Base-by-base conservation (phyloP, 2,888 invertebrate genomes). In the Ichneumon xanthorius region DNA sequence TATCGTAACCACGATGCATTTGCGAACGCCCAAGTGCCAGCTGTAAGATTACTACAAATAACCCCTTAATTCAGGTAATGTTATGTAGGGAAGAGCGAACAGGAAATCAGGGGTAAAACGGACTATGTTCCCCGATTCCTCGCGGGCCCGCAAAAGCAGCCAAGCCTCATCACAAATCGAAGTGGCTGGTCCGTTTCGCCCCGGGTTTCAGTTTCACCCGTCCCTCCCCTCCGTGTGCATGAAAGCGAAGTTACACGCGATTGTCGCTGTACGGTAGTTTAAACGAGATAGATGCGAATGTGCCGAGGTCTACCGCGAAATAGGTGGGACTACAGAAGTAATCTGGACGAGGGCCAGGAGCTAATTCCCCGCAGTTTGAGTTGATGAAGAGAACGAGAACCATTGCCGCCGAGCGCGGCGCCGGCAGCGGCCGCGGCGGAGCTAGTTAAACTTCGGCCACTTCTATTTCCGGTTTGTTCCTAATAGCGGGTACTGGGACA, bases 381-480 rank as follows among this genome's bases (percentile, higher is more conserved):
- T 91, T 92, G 92, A 92, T 91, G 91, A 92, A 92, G 92, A 91
- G 91, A 91, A 90, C 87, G 89, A 88, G 90, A 90, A 88, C 82
- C 87, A 87, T 91, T 90, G 81, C 86, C 82, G 65, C 45, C 40
- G 80, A 33, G 70, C 48, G 68, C 33, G 70, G 73, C 53, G 61
- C 65, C 65, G 72, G 78, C 58, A 67, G 79, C 70, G 58, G 55
- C 58, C 30, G 37, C 87, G 82, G 84, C 83, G 86, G 81, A 90
- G 89, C 90, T 92, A 89, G 92, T 92, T 92, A 91, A 92, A 92
- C 91, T 92, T 90, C 87, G 88, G 88, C 89, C 90, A 89, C 90
- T 91, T 92, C 91, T 90, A 91, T 92, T 91, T 92, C 89, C 91
- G 88, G 90, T 90, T 91, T 89, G 88, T 89, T 89, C 88, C 88